phyloP scores from a whole-genome alignment of 2,888 invertebrate genomes.

The Sinelater perroti region DNA sequence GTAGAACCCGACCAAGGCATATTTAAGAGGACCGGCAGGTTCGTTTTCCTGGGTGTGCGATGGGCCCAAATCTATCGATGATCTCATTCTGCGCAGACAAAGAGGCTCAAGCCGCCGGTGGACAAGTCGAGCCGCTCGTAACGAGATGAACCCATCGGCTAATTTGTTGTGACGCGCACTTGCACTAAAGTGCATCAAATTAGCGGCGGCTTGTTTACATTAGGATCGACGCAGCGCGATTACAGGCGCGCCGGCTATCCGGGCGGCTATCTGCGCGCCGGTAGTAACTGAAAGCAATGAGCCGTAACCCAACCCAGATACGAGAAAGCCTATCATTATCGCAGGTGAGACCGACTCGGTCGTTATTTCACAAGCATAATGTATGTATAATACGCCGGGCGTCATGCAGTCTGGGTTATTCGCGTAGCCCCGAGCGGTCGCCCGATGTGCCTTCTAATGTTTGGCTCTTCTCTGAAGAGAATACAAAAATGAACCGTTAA shows the following conservation, averaged over 20 bases:
- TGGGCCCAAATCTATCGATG: constrained; percentile 21
- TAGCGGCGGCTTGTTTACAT: constrained; percentile 22
- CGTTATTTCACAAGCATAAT: constrained; percentile 20
- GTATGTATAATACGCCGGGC: constrained; percentile 23
- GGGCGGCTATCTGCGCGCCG: constrained; percentile 12
- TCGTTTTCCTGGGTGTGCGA: constrained; percentile 10
- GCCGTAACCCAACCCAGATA: constrained; percentile 20
- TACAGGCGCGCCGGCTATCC: constrained; percentile 16
- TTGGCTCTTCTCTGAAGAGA: constrained; percentile 7
- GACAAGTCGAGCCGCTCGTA: too few relatives aligned
- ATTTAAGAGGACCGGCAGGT: constrained; percentile 18
- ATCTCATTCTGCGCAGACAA: constrained; percentile 15
- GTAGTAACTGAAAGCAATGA: constrained; percentile 23
- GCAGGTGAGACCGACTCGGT: constrained; percentile 20
- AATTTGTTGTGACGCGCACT: constrained; percentile 9
- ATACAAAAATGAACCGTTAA: constrained; percentile 29
- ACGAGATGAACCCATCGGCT: too few relatives aligned
- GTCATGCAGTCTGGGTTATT: constrained; percentile 31
- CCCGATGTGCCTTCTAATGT: constrained; percentile 11
- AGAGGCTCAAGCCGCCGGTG: constrained; percentile 1
- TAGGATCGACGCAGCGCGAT: constrained; percentile 10
- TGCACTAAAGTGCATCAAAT: constrained; percentile 15
- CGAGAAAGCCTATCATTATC: constrained; percentile 26
- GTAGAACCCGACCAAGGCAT: constrained; percentile 12
- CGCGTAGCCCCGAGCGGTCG: constrained; percentile 16